Evolutionary conservation across 2,113 vertebrate species (phyloP).

Genomic region (Daubentonia madagascariensis): DNA sequence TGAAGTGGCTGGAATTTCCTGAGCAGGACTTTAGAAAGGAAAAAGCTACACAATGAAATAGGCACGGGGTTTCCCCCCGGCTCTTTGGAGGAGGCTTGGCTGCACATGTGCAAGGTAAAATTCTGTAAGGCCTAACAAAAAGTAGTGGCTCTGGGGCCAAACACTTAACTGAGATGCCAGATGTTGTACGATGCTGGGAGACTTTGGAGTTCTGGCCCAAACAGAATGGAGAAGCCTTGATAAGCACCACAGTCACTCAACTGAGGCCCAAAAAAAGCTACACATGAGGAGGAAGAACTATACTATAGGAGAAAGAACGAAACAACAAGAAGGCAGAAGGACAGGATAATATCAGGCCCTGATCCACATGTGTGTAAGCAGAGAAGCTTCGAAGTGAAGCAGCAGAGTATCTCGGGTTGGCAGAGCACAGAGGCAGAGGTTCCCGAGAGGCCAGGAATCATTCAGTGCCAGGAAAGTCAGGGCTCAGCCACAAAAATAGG

Average conservation of each 20-base stretch:
- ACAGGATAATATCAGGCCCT: neutral
- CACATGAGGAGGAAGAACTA: neutral
- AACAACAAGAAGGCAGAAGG: neutral
- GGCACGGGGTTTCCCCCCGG: accelerated
- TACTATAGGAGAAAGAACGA: neutral
- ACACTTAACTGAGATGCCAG: neutral
- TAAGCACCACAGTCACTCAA: neutral
- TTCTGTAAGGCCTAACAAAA: neutral
- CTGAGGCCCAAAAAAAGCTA: neutral
- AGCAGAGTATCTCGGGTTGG: neutral
- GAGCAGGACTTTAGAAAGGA: neutral
- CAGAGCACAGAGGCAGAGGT: neutral
- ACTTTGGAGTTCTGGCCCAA: neutral
- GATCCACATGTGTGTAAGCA: neutral
- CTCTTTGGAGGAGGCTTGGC: neutral
- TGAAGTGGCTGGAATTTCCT: neutral
- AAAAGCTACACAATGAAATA: neutral
- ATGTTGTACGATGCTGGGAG: neutral
- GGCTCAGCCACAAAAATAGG: neutral
- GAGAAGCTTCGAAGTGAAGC: neutral
- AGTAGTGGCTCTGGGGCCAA: neutral
- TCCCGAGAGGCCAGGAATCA: neutral
- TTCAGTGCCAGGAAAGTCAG: neutral
- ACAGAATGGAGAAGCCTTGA: neutral
- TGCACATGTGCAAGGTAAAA: neutral